Base-by-base conservation (phyloP, 2,888 invertebrate species). In the Chrysolina haemoptera region DNA sequence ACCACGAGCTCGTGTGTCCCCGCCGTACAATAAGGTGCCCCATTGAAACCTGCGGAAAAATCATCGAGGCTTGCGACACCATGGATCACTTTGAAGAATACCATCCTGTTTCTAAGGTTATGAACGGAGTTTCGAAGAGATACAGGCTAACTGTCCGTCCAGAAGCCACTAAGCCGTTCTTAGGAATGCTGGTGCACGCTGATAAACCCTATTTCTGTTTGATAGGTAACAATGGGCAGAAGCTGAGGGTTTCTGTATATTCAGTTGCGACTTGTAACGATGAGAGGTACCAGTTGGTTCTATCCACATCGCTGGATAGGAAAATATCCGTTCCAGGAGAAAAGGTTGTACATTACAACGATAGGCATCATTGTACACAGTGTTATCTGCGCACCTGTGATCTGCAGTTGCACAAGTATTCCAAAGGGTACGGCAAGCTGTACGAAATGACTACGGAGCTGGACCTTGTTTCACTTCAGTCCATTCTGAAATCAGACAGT, bases 301-400 rank as follows among this genome's bases (percentile, higher is more conserved):
- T 53, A 12, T 53, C 53, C 20, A 53, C 53, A 10, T 20, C 53
- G 53, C 20, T 20, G 20, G 53, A 53, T 11, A 18, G 53, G 18
- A 53, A 53, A 53, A 18, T 53, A 4, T 53, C 53, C 11, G 53
- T 53, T 5, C 53, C 53, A 20, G 53, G 53, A 53, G 53, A 53
- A 20, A 53, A 53, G 18, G 20, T 53, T 11, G 22, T 53, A 18
- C 53, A 20, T 5, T 53, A 53, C 53, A 20, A 53, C 11, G 53
- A 53, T 12, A 18, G 53, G 20, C 0, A 18, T 20, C 53, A 53
- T 20, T 53, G 53, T 20, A 53, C 12, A 5, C 18, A 53, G 53
- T 53, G 53, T 20, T 53, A 53, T 18, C 10, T 53, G 20, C 53
- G 12, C 5, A 53, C 14, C 20, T 53, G 53, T 20, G 11, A 53